Conservation (phyloP, 2,888 invertebrate genomes). For the Sinelater perroti region DNA sequence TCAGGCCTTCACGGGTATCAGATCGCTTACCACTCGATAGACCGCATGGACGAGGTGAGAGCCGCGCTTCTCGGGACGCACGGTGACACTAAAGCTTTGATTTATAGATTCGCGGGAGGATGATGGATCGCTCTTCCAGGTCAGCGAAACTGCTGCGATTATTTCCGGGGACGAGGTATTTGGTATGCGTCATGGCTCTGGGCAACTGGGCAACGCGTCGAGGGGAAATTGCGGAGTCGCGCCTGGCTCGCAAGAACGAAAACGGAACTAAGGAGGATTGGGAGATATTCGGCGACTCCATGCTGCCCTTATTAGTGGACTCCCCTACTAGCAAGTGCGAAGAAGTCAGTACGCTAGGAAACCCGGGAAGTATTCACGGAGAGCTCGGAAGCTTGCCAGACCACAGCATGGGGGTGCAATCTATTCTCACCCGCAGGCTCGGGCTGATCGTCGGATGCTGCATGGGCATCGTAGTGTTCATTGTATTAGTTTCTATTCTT, state of each 20-base stretch:
- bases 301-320: slow-evolving; percentile 70
- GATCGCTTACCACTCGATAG: slow-evolving; percentile 82
- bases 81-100: neutral
- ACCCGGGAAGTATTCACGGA: slow-evolving; percentile 72
- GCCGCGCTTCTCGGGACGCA: neutral
- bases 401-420: slow-evolving; percentile 67
- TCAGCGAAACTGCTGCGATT: slow-evolving; percentile 79
- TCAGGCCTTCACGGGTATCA: slow-evolving; percentile 85
- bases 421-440: slow-evolving; percentile 80
- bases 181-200: slow-evolving; percentile 87
- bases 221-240: slow-evolving; percentile 63
- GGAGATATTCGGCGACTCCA: slow-evolving; percentile 65
- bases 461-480: slow-evolving; percentile 85
- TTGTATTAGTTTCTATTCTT: slow-evolving; percentile 83
- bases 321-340: slow-evolving; percentile 80
- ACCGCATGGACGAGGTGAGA: slow-evolving; percentile 67
- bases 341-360: slow-evolving; percentile 77
- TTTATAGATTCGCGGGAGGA: slow-evolving; percentile 77
- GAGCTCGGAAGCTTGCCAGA: slow-evolving; percentile 60
- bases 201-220: slow-evolving; percentile 73
- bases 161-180: slow-evolving; percentile 81
- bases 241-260: slow-evolving; percentile 58
- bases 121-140: slow-evolving; percentile 76
- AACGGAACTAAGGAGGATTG: slow-evolving; percentile 53
- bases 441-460: slow-evolving; percentile 88